Base-by-base conservation (phyloP, 2,888 invertebrate species). In the Caenorhabditis sp. region DNA sequence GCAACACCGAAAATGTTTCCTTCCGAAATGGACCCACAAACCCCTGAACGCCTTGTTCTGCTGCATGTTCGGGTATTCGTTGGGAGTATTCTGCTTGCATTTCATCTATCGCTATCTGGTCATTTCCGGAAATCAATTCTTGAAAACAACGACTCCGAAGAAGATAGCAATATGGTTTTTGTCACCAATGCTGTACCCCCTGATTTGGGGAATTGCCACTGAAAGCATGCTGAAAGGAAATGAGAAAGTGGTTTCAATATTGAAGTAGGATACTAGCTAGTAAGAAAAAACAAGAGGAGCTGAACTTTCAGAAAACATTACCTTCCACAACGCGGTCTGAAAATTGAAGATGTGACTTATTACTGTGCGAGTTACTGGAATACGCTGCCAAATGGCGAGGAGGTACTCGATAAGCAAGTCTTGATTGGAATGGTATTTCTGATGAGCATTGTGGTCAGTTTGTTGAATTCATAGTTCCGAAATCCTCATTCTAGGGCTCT, bases 391-490 rank as follows among this genome's bases (percentile, higher is more conserved):
- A n/a, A n/a, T n/a, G n/a, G n/a, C n/a, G n/a, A n/a, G n/a, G n/a
- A n/a, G n/a, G n/a, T n/a, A n/a, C n/a, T n/a, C n/a, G n/a, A n/a
- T n/a, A n/a, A n/a, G n/a, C n/a, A n/a, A 22, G 20, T 47, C 11
- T 13, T 69, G 6, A 1, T 47, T 6, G 69, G 69, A 50, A 69
- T 60, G 69, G 1, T 22, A 5, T 6, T 69, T 8, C 3, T 69
- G 9, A 58, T 58, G 6, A 35, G 4, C 1, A 69, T 69, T 55
- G 69, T 69, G 68, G 68, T 69, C 18, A 9, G 58, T 44, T 44
- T 1, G 6, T 37, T n/a, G n/a, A n/a, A n/a, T n/a, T n/a, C n/a
- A n/a, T n/a, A n/a, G n/a, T n/a, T n/a, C n/a, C n/a, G n/a, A n/a
- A n/a, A n/a, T n/a, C n/a, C n/a, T 32, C 32, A 37, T 40, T 37